Conservation (phyloP, 2,888 invertebrate genomes). For the Cryptophagus acutangulus region DNA sequence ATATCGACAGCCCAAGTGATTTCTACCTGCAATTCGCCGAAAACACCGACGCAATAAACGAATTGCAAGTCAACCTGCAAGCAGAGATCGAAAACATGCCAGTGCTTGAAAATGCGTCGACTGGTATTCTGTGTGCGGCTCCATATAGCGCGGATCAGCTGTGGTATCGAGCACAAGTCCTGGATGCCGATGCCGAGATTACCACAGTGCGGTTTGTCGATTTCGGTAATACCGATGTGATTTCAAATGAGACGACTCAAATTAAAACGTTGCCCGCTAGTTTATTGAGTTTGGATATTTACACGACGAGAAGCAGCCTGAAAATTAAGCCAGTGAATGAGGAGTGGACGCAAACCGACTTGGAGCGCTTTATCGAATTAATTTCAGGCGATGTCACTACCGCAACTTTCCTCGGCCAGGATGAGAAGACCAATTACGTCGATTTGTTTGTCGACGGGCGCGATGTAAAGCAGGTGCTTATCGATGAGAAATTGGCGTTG, state of each 20-base stretch:
- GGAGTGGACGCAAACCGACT: conserved; percentile 61
- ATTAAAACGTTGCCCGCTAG: conserved; percentile 60
- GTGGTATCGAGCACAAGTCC: conserved; percentile 90
- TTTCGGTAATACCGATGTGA: conserved; percentile 72
- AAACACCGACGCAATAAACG: conserved; percentile 53
- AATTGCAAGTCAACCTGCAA: conserved; percentile 63
- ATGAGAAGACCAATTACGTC: conserved; percentile 61
- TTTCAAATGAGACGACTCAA: conserved; percentile 57
- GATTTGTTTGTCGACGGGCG: conserved; percentile 59
- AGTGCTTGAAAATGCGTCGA: conserved; percentile 54
- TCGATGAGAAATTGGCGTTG: conserved; percentile 56
- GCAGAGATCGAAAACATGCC: conserved; percentile 51
- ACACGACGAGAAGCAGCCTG: conserved; percentile 61
- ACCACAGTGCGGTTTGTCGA: conserved; percentile 74
- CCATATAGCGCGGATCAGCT: conserved; percentile 76
- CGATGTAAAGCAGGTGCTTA: conserved; percentile 58
- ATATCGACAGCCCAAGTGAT: conserved; percentile 69
- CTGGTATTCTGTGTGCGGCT: conserved; percentile 66
- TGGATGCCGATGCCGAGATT: conserved; percentile 72
- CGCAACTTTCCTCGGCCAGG: conserved; percentile 47
- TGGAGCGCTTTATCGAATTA: conserved; percentile 52
- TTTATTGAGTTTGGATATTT: conserved; percentile 53
- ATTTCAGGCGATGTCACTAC: conserved; percentile 26
- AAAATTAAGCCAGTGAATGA: conserved; percentile 62
- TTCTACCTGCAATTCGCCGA: conserved; percentile 68